phyloP scores from a whole-genome alignment of 2,797 vertebrate genomes.

The Acestrorhynchus altus region DNA sequence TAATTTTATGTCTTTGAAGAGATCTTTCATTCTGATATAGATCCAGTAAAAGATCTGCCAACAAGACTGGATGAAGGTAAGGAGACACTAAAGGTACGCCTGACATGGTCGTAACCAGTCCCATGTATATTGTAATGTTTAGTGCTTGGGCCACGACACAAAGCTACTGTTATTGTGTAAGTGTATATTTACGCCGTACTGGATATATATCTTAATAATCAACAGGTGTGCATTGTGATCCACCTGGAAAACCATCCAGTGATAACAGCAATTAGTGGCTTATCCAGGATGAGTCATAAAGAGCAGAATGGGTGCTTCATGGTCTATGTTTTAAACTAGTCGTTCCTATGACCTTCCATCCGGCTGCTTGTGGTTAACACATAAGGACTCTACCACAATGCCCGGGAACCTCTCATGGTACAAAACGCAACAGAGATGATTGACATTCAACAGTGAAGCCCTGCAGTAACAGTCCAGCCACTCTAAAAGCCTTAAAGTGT shows the following conservation, averaged over 20 bases:
- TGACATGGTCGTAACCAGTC: too few species aligned
- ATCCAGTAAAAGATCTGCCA: too few species aligned
- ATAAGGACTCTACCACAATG: neutral
- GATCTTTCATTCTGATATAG: too few species aligned
- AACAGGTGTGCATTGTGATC: neutral
- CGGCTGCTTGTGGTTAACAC: neutral
- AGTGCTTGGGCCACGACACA: neutral
- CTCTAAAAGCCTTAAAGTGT: neutral
- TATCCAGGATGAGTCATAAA: neutral
- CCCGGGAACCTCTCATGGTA: neutral
- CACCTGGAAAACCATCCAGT: neutral
- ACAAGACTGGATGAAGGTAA: too few species aligned
- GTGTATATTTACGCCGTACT: neutral
- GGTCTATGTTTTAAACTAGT: conserved; percentile 1
- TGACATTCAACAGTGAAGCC: neutral
- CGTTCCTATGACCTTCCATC: neutral
- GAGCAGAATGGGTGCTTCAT: neutral
- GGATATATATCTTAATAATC: neutral
- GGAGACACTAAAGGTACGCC: too few species aligned
- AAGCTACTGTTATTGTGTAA: neutral
- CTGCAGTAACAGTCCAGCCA: neutral
- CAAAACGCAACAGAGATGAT: neutral
- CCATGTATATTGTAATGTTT: too few species aligned
- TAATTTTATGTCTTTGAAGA: too few species aligned
- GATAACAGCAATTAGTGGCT: conserved; percentile 10